Evolutionary conservation across 2,113 vertebrate genomes (phyloP), one percentile per base, ranked within the genome.

Genomic region (Tylochromis polylepis): DNA sequence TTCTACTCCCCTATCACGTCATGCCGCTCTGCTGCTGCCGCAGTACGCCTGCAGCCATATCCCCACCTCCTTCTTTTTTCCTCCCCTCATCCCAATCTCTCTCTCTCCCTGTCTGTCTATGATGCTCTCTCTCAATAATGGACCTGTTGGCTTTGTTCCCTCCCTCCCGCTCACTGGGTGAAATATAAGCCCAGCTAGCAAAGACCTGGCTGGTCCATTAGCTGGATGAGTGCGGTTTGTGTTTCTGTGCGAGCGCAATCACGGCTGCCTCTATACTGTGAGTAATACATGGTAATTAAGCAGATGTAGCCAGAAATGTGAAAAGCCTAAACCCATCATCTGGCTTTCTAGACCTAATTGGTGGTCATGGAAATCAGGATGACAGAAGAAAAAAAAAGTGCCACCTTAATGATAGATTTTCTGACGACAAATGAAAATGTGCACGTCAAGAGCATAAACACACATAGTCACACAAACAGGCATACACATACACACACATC

Each of bases 41-140:
- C 95, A 95, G 94, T 96, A 93, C 93, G 94, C 93, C 94, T 85
- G 94, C 92, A 95, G 91, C 93, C 81, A 16, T 88, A 10, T 88
- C 80, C 87, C 93, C 90, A 90, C 92, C 93, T 87, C 90, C 85
- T 72, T 57, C 77, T 82, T 65, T 72, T 81, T 81, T 55, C 78
- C 82, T 58, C 89, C 83, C 82, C 58, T 79, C 83, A 81, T 88
- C 87, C 80, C 81, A 81, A 67, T 59, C 87, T 83, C 62, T 51
- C 86, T 79, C 20, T 87, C 77, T 81, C 80, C 85, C 65, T 83
- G 77, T 65, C 81, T n/a, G 43, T 77, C 46, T 77, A 3, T 53
- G 72, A 51, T n/a, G 27, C 72, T 75, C 81, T 79, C 85, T 86
- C 87, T 87, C 87, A 22, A 90, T 93, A 95, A 96, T 95, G 93